phyloP scores from a whole-genome alignment of 2,113 vertebrate species.

The Lamprotornis superbus region DNA sequence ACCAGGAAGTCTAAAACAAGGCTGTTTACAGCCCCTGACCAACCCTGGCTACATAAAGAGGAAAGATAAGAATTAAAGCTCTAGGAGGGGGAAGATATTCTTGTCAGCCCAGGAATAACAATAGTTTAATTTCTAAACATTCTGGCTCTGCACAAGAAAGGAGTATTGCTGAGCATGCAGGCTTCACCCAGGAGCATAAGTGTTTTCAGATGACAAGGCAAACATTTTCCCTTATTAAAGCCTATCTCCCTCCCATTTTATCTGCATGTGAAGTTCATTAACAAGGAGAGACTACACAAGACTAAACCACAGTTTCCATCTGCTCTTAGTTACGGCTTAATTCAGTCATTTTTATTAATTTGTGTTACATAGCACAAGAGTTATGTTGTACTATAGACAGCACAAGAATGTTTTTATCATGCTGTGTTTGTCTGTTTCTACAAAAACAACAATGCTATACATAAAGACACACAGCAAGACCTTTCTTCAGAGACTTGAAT shows the following conservation, averaged over 20 bases:
- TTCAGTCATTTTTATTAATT: neutral
- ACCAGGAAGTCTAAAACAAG: neutral
- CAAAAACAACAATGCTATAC: neutral
- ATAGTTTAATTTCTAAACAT: neutral
- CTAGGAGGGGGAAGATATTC: neutral
- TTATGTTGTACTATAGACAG: neutral
- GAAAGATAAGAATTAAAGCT: slow-evolving; percentile 7
- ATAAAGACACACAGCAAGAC: neutral
- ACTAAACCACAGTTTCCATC: neutral
- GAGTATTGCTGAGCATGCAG: neutral
- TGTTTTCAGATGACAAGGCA: slow-evolving; percentile 6
- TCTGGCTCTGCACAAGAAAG: neutral
- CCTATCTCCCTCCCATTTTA: neutral
- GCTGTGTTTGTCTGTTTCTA: neutral
- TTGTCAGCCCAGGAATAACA: neutral
- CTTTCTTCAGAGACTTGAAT: neutral
- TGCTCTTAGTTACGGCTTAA: neutral
- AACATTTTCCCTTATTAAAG: neutral
- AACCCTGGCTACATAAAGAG: neutral
- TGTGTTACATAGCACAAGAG: neutral
- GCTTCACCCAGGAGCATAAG: neutral
- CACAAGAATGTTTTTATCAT: neutral
- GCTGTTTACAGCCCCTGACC: neutral
- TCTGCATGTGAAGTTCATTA: slow-evolving; percentile 6
- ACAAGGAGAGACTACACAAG: neutral